Base-by-base conservation (phyloP, 2,797 vertebrate genomes). In the Notolabrus celidotus region DNA sequence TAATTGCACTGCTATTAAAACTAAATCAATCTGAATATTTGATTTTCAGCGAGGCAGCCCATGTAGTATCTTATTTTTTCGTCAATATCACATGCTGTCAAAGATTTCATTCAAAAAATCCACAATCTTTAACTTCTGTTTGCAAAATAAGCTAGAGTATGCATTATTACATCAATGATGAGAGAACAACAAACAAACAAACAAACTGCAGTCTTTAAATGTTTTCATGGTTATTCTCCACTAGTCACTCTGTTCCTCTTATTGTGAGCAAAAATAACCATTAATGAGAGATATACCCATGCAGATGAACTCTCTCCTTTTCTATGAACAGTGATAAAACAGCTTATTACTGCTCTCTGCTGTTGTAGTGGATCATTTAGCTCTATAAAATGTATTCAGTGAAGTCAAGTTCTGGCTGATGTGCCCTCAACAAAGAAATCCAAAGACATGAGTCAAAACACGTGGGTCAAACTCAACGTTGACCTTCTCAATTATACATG, bases 401-500 rank as follows among this genome's bases (percentile, higher is more conserved):
- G 16, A 59, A 67, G 27, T 67, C 39, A 9, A 20, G 22, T 38
- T 74, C 43, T 34, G 2, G 9, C 46, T 50, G 55, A 55, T 75
- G 51, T 60, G 34, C 31, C 50, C 51, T 69, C 46, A 61, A 42
- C 50, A 64, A 67, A 70, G 43, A 34, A 59, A 82, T 42, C 36
- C 59, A 66, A 58, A 77, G 74, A 61, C 31, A 58, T 39, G 25
- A 59, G 52, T 55, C 43, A 33, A 45, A 63, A 63, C 56, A 75
- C 49, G 39, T 36, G 39, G 55, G 67, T 73, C 77, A 77, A 59
- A 53, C 23, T 52, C 58, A 53, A 46, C 29, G 17, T 53, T 51
- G 68, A 70, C 57, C 68, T 54, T 14, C 50, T 80, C 65, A 74
- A 67, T 74, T 70, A 47, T 74, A 51, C 34, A 74, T 67, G 50